Base-by-base conservation (phyloP, 2,113 vertebrate genomes). In the Myotis lucifugus region DNA sequence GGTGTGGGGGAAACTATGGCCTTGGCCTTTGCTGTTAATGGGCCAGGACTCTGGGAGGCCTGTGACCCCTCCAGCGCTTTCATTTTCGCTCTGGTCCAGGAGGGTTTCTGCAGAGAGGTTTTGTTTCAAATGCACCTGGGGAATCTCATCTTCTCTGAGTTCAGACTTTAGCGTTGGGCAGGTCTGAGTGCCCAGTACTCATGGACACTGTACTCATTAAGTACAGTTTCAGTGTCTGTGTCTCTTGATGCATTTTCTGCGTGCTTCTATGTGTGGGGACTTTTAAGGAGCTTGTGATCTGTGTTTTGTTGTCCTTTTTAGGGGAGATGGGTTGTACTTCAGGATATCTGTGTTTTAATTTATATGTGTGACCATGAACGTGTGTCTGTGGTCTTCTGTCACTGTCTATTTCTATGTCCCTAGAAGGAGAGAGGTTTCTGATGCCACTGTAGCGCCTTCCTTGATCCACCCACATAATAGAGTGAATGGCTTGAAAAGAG, bases 11-110 rank as follows among this genome's bases (percentile, higher is more conserved):
- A n/a, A 34, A 56, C 50, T 34, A 17, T 4, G 25, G 66, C 52
- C 6, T 66, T 52, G 83, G 88, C 64, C 40, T 78, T 95, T 19
- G 88, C 37, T 94, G 54, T 42, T 27, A 14, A 17, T 67, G 40
- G 92, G 37, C 82, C 73, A 85, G 93, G 66, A 78, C 73, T 87
- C 69, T 86, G 82, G 70, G 88, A 92, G 85, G 85, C 40, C 76
- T 52, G 23, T 90, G 85, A 40, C 85, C 93, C 89, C 19, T 93
- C 29, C 32, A 64, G 61, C 40, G 90, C 93, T 97, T 97, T 97
- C 97, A 42, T 97, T 97, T 97, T 97, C 77, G 15, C 54, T 96
- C 90, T 83, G 29, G 66, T 74, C 77, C 84, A 42, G 72, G 82
- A 85, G 82, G 61, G 27, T 87, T 78, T 88, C 66, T 67, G 50